Evolutionary conservation across 1,140 invertebrate species (phyloP).

Genomic region (Habropoda laboriosa): DNA sequence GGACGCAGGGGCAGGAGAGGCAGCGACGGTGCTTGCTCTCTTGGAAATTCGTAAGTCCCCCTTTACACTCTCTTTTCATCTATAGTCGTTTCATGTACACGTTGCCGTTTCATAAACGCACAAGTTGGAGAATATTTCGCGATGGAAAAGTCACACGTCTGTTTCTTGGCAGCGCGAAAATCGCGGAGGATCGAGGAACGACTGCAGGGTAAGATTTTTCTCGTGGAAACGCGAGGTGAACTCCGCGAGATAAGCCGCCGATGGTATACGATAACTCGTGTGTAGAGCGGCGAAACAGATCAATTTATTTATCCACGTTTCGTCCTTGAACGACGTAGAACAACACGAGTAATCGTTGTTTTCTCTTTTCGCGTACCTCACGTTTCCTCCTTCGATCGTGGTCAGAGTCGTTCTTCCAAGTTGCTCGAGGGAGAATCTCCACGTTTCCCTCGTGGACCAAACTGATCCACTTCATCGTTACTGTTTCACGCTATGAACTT

Average conservation of each 20-base stretch:
- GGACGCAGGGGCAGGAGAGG: constrained; percentile 8
- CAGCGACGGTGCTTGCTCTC: constrained; percentile 37
- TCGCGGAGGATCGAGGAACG: constrained; percentile 1
- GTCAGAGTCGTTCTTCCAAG: too few species aligned
- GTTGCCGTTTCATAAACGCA: too few species aligned
- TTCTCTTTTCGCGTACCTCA: background rate
- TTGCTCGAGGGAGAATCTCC: background rate
- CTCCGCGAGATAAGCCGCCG: background rate
- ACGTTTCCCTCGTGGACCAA: background rate
- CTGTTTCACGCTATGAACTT: too few species aligned
- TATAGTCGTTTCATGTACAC: too few species aligned
- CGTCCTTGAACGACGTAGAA: background rate
- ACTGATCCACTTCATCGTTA: too few species aligned
- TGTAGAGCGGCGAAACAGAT: background rate
- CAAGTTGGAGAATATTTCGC: too few species aligned
- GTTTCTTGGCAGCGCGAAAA: background rate
- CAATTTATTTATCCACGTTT: constrained; percentile 13
- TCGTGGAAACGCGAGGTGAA: background rate
- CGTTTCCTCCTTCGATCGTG: background rate
- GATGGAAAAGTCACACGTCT: too few species aligned
- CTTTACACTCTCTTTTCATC: background rate
- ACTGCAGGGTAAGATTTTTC: background rate
- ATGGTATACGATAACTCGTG: constrained; percentile 12
- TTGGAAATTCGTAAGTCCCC: constrained; percentile 50
- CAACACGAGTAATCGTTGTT: background rate